Percentiles rank a stretch among this genome's conserved stretches.
Evolutionary conservation across 2,113 vertebrate species (phyloP).

Genomic region (Neolamprologus brichardi): DNA sequence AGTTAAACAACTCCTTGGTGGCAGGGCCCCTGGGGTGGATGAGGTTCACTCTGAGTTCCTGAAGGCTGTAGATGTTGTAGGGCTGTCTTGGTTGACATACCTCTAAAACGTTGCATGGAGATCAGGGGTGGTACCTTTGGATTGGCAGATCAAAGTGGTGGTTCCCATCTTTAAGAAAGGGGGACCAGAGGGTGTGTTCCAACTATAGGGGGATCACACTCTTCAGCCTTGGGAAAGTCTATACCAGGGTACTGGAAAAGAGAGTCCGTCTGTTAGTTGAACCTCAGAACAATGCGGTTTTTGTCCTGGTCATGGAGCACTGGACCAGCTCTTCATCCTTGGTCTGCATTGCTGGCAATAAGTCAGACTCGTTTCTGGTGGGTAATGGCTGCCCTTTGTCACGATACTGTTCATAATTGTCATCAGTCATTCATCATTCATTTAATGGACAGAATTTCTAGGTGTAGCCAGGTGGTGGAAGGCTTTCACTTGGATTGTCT

Average conservation of each 20-base stretch:
- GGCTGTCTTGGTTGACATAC: not conserved
- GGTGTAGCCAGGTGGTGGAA: not conserved
- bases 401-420: not conserved
- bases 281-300: not conserved
- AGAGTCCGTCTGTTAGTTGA: not conserved
- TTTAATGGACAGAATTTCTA: not conserved
- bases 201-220: not conserved
- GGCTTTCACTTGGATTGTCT: not conserved
- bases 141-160: not conserved
- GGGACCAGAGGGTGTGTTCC: not conserved
- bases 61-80: not conserved
- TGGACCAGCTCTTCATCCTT: not conserved
- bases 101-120: not conserved
- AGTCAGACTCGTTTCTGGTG: not conserved
- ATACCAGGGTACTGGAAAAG: not conserved
- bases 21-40: not conserved
- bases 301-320: not conserved
- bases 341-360: not conserved
- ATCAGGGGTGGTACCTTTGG: not conserved
- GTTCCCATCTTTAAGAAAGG: not conserved
- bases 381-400: not conserved
- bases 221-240: not conserved
- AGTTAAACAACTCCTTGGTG: not conserved
- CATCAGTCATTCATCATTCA: not conserved
- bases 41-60: not conserved